A percentile compares a stretch with the other conserved stretches of the same genome.
Evolutionary conservation across 2,888 invertebrate genomes (phyloP).

Genomic region (Heliconius erato): DNA sequence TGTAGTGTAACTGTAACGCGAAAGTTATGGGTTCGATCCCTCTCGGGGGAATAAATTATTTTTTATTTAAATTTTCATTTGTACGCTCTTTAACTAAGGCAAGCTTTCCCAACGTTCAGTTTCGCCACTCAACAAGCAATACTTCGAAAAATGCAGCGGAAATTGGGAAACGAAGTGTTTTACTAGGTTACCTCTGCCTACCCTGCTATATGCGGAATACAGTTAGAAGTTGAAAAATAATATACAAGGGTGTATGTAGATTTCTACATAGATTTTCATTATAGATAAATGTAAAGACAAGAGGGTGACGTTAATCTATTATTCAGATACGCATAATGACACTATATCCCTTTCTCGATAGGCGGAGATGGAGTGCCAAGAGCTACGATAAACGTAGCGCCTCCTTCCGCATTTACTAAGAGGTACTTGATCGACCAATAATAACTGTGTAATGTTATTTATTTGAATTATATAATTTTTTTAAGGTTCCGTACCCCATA

Average conservation of each 20-base stretch:
- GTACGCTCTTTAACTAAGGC: too few relatives aligned
- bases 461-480: background rate
- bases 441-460: background rate
- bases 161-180: too few relatives aligned
- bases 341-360: slow-evolving; percentile 18
- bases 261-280: background rate
- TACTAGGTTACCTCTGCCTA: too few relatives aligned
- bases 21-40: too few relatives aligned
- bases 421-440: background rate
- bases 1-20: background rate
- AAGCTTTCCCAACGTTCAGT: too few relatives aligned
- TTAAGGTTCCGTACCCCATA: background rate
- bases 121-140: too few relatives aligned
- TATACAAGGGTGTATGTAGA: background rate
- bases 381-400: slow-evolving; percentile 23
- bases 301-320: slow-evolving; percentile 8
- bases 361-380: slow-evolving; percentile 24
- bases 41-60: too few relatives aligned
- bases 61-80: too few relatives aligned
- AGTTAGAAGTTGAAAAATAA: too few relatives aligned
- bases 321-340: slow-evolving; percentile 9
- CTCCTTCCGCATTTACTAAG: slow-evolving; percentile 1
- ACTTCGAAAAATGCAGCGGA: too few relatives aligned
- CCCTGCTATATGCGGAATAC: too few relatives aligned
- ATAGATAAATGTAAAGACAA: background rate